Percentiles rank a stretch among this genome's conserved stretches.
These are phyloP conservation scores for Zaprionus inermis DNA, from an alignment of 1,140 invertebrate species.

Conservation along the genomic window DNA sequence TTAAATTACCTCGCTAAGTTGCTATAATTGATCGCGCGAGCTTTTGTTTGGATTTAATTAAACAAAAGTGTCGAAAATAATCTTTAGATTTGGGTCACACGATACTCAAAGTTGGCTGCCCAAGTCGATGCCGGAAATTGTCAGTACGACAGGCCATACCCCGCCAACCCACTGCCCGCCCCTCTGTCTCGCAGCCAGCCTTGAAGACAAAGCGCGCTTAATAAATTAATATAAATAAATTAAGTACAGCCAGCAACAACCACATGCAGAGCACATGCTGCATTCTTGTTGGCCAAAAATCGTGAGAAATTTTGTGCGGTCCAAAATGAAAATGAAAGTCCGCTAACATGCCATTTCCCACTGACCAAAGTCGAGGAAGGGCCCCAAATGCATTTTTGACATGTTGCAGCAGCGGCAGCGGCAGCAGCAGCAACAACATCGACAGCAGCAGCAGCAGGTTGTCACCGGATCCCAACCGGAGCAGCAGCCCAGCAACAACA, in stretches of 20 bases:
- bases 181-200: conserved; percentile 22
- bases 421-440: conserved; percentile 5
- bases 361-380: conserved; percentile 17
- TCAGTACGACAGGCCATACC: conserved; percentile 16
- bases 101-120: conserved; percentile 60
- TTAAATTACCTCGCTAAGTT: conserved; percentile 53
- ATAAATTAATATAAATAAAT: conserved; percentile 43
- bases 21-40: conserved; percentile 72
- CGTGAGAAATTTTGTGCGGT: conserved; percentile 48
- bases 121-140: conserved; percentile 55
- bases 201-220: conserved; percentile 36
- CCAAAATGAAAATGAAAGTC: conserved; percentile 58
- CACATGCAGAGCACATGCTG: conserved; percentile 15
- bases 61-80: conserved; percentile 20
- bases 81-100: conserved; percentile 75
- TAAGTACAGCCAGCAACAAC: neutral
- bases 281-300: conserved; percentile 35
- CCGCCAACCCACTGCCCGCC: neutral
- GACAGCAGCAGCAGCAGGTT: conserved; percentile 55
- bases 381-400: conserved; percentile 46
- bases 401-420: conserved; percentile 48
- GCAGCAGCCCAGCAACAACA: conserved; percentile 33
- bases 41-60: conserved; percentile 71
- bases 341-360: conserved; percentile 27
- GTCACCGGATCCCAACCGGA: conserved; percentile 64